A percentile compares a stretch with the other conserved stretches of the same genome.
Conservation (phyloP, 2,888 invertebrate genomes). For the Sinohyriopsis cumingii region DNA sequence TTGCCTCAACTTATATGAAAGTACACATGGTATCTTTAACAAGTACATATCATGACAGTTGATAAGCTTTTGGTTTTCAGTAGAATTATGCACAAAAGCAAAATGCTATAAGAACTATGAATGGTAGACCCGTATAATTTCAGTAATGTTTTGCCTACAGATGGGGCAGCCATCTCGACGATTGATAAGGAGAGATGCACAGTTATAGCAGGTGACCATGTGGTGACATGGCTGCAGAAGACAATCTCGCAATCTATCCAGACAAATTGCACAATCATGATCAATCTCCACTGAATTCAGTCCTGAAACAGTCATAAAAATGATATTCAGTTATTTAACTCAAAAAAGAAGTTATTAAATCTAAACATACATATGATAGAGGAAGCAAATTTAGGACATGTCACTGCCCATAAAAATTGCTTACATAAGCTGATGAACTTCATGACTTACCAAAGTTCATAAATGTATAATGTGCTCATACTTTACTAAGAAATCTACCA, state of each 20-base stretch:
- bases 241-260: constrained; percentile 72
- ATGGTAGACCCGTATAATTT: constrained; percentile 71
- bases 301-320: neutral
- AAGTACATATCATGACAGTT: too few relatives aligned
- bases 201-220: constrained; percentile 72
- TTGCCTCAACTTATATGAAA: too few relatives aligned
- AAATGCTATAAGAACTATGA: constrained; percentile 12
- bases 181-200: constrained; percentile 71
- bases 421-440: too few relatives aligned
- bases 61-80: too few relatives aligned
- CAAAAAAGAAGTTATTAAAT: too few relatives aligned
- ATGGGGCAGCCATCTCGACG: constrained; percentile 73
- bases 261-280: constrained; percentile 73
- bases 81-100: too few relatives aligned
- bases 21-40: too few relatives aligned
- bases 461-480: too few relatives aligned
- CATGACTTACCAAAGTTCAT: too few relatives aligned
- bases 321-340: neutral
- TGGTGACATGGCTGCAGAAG: constrained; percentile 73
- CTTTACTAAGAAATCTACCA: too few relatives aligned
- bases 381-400: neutral
- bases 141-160: constrained; percentile 72
- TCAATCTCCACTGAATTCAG: constrained; percentile 43
- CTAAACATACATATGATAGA: too few relatives aligned
- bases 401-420: too few relatives aligned